These are phyloP conservation scores for Columba janthina DNA, from an alignment of 2,113 vertebrate genomes.

Conservation along the genomic window DNA sequence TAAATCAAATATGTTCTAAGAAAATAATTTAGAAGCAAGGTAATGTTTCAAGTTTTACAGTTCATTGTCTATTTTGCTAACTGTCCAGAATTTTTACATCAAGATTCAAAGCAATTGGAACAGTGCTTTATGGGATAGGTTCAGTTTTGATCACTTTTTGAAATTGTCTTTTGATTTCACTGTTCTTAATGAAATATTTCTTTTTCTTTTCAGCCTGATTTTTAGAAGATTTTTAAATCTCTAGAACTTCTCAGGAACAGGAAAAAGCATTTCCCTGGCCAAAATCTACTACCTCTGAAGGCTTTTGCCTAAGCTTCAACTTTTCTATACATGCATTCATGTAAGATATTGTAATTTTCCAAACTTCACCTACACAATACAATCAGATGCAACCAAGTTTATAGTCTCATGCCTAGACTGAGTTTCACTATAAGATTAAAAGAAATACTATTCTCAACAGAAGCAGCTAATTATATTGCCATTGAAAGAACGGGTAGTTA, in stretches of 20 bases:
- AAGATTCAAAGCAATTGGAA: not conserved
- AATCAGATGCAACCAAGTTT: not conserved
- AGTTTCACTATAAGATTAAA: not conserved
- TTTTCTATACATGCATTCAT: not conserved
- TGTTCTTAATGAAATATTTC: not conserved
- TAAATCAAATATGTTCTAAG: not conserved
- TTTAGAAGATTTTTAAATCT: not conserved
- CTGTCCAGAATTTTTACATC: not conserved
- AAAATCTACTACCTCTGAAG: not conserved
- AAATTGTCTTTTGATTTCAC: not conserved
- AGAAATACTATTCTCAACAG: not conserved
- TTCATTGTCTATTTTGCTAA: not conserved
- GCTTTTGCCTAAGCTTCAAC: not conserved
- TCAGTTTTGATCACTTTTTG: not conserved
- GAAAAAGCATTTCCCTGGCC: not conserved
- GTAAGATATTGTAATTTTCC: not conserved
- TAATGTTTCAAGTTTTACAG: not conserved
- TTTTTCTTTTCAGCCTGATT: not conserved
- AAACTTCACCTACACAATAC: not conserved
- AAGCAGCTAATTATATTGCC: not conserved
- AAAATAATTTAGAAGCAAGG: not conserved
- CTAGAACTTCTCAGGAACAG: not conserved
- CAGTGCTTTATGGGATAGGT: not conserved
- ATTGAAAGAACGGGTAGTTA: not conserved
- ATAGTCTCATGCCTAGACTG: not conserved